Evolutionary conservation across 2,113 vertebrate genomes (phyloP).

Genomic region (Oreochromis aureus): DNA sequence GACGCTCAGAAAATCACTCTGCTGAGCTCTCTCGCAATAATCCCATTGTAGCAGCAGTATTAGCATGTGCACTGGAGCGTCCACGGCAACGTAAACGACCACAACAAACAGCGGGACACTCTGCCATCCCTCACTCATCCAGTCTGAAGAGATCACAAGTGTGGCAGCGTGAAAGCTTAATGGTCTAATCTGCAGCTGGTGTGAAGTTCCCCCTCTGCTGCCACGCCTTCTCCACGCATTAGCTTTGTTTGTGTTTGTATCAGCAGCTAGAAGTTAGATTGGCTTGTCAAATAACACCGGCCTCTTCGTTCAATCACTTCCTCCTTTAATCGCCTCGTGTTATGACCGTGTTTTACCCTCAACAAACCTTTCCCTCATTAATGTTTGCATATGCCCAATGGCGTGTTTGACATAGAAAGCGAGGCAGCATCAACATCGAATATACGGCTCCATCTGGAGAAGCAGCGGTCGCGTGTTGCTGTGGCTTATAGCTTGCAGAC

Average conservation of each 20-base stretch:
- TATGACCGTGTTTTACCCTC: background rate
- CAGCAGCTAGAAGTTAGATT: background rate
- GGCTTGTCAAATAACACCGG: background rate
- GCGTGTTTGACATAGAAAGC: background rate
- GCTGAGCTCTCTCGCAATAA: slow-evolving; percentile 11
- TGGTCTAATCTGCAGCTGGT: background rate
- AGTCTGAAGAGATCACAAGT: slow-evolving; percentile 3
- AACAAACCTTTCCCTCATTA: background rate
- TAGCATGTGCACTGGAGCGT: slow-evolving; percentile 5
- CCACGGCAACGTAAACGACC: background rate
- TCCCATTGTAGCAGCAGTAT: slow-evolving; percentile 20
- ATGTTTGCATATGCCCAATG: background rate
- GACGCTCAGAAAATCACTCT: background rate
- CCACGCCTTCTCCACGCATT: background rate
- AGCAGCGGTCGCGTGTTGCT: background rate
- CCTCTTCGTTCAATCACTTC: background rate
- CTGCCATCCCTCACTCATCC: background rate
- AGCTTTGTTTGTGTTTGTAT: background rate
- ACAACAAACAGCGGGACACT: slow-evolving; percentile 1
- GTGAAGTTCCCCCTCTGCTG: background rate
- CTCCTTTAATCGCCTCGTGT: background rate
- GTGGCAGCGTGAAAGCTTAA: background rate
- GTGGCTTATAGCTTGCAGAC: background rate
- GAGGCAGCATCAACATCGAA: background rate
- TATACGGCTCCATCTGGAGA: background rate